A percentile compares a stretch with the other conserved stretches of the same genome.
Conservation (phyloP, 2,888 invertebrate genomes). For the Orthonevra nobilis region DNA sequence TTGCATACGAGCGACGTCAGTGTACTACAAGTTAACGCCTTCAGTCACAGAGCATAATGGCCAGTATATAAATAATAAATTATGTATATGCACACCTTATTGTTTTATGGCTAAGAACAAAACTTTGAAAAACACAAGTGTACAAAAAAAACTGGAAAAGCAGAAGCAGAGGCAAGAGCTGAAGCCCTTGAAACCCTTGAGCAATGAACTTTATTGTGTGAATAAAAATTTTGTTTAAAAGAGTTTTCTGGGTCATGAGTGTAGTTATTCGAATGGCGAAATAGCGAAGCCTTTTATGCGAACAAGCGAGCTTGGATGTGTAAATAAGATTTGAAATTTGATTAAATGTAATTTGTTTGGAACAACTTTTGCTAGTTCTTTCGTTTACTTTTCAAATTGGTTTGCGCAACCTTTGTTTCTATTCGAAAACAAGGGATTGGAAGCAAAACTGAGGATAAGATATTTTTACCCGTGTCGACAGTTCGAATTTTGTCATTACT, state of each 20-base stretch:
- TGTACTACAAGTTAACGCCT: slow-evolving; percentile 56
- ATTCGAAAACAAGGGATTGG: too few species aligned
- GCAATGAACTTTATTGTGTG: slow-evolving; percentile 75
- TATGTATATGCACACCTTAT: slow-evolving; percentile 60
- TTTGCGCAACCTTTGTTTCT: too few species aligned
- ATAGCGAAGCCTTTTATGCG: slow-evolving; percentile 37
- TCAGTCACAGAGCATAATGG: slow-evolving; percentile 36
- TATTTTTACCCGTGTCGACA: too few species aligned
- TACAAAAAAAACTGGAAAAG: too few species aligned
- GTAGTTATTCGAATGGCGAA: slow-evolving; percentile 28
- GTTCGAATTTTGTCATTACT: too few species aligned
- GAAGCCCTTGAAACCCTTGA: slow-evolving; percentile 73
- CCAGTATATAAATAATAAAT: slow-evolving; percentile 60
- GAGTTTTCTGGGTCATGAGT: slow-evolving; percentile 69
- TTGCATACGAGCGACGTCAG: slow-evolving; percentile 36
- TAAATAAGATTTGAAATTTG: slow-evolving; percentile 59
- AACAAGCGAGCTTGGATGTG: slow-evolving; percentile 25
- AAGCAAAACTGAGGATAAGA: too few species aligned
- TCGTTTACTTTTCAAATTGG: too few species aligned
- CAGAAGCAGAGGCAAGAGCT: too few species aligned
- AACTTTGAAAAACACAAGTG: not conserved
- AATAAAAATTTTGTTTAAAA: slow-evolving; percentile 68
- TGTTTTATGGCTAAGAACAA: slow-evolving; percentile 55
- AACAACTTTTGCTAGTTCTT: too few species aligned
- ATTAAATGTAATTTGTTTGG: slow-evolving; percentile 57